Evolutionary conservation across 2,113 vertebrate genomes (phyloP).

Genomic region (Microtus montanus): DNA sequence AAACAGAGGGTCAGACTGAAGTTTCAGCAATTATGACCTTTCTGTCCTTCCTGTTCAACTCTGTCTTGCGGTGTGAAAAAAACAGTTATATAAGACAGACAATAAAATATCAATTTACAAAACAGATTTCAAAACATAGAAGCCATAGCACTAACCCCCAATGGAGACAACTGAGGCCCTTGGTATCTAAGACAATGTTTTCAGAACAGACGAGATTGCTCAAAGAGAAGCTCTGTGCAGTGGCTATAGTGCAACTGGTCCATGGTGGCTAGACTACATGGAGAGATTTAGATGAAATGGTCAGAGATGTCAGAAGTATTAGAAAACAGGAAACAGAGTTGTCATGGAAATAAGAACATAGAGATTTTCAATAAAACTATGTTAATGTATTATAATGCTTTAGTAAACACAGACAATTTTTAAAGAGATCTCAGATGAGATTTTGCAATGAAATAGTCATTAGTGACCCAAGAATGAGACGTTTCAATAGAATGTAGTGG

Average conservation of each 20-base stretch:
- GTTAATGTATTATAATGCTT: not conserved
- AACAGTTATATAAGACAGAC: not conserved
- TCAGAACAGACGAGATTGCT: not conserved
- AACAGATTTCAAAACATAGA: not conserved
- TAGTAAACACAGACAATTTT: not conserved
- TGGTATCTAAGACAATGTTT: not conserved
- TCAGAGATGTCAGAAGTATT: not conserved
- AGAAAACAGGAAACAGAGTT: constrained; percentile 10
- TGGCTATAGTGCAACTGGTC: not conserved
- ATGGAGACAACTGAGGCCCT: not conserved
- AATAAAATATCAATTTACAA: constrained; percentile 16
- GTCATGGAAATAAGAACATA: constrained; percentile 1
- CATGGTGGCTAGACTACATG: not conserved
- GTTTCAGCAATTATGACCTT: not conserved
- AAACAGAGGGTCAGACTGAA: not conserved
- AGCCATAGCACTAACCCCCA: not conserved
- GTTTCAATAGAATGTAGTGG: not conserved
- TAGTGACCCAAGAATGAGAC: not conserved
- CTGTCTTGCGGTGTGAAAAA: not conserved
- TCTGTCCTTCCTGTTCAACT: not conserved
- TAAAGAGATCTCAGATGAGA: not conserved
- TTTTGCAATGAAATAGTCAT: constrained; percentile 5
- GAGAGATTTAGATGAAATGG: not conserved
- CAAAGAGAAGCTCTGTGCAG: not conserved
- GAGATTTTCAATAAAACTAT: not conserved